phyloP scores from a whole-genome alignment of 2,888 invertebrate genomes.

The Aphodius sticticus region DNA sequence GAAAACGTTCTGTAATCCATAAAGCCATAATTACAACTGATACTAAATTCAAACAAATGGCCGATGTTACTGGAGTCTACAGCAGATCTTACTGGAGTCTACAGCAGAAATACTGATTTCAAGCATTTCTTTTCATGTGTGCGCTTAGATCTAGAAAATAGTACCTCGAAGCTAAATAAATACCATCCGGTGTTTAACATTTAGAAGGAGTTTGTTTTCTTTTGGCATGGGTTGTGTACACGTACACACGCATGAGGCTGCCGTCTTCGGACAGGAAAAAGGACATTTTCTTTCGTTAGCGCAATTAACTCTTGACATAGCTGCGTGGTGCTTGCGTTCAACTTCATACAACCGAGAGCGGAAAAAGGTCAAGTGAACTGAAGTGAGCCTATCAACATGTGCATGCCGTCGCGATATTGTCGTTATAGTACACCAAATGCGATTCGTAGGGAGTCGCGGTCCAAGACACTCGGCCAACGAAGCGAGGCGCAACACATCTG shows the following conservation, averaged over 20 bases:
- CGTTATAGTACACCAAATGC: background rate
- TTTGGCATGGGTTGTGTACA: background rate
- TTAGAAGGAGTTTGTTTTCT: background rate
- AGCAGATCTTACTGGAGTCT: too few species aligned
- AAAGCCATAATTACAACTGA: too few species aligned
- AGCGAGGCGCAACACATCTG: background rate
- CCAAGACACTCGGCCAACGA: background rate
- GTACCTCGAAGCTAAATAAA: too few species aligned
- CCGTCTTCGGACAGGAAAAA: background rate
- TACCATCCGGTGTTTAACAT: too few species aligned
- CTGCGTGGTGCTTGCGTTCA: background rate
- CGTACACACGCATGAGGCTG: background rate
- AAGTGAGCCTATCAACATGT: background rate
- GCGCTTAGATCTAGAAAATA: too few species aligned
- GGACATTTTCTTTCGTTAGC: constrained; percentile 4
- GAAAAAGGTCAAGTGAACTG: background rate
- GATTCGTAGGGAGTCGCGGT: background rate
- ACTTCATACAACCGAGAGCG: background rate
- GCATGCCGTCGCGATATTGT: background rate
- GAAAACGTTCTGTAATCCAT: too few species aligned
- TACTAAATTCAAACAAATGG: too few species aligned
- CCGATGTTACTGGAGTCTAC: too few species aligned
- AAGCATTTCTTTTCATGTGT: too few species aligned
- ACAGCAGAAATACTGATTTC: too few species aligned
- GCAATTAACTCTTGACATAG: background rate